Percentiles rank a stretch among this genome's conserved stretches.
phyloP scores from a whole-genome alignment of 2,113 vertebrate species.

The Trichechus manatus region DNA sequence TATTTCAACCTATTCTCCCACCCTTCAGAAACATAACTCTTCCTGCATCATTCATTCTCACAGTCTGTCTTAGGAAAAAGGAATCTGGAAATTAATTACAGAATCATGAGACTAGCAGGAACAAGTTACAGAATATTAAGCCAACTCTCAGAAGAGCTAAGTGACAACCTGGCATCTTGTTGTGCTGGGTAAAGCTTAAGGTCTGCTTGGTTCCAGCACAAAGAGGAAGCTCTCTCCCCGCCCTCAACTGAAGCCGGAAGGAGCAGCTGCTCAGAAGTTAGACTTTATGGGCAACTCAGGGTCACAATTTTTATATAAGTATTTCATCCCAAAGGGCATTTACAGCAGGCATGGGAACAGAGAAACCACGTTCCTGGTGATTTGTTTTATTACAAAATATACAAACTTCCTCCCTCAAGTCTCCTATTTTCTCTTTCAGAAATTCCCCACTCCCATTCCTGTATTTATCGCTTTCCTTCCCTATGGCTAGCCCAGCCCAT shows the following conservation, averaged over 20 bases:
- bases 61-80: conserved; percentile 16
- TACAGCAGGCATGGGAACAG: neutral
- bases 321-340: neutral
- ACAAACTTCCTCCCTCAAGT: neutral
- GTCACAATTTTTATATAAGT: conserved; percentile 4
- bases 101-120: conserved; percentile 17
- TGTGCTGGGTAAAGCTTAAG: neutral
- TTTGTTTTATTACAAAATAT: conserved; percentile 35
- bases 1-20: neutral
- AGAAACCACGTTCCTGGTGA: conserved; percentile 30
- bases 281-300: neutral
- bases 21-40: conserved; percentile 27
- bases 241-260: conserved; percentile 70
- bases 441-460: neutral
- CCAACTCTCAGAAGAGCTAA: conserved; percentile 8
- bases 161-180: conserved; percentile 9
- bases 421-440: neutral
- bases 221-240: conserved; percentile 75
- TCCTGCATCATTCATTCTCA: neutral
- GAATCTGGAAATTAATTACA: conserved; percentile 25
- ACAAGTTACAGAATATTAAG: conserved; percentile 26
- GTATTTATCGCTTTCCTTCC: neutral
- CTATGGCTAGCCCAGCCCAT: neutral
- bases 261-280: neutral
- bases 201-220: conserved; percentile 27